These are phyloP conservation scores for Aphodius sticticus DNA, from an alignment of 2,888 invertebrate species.

Conservation along the genomic window DNA sequence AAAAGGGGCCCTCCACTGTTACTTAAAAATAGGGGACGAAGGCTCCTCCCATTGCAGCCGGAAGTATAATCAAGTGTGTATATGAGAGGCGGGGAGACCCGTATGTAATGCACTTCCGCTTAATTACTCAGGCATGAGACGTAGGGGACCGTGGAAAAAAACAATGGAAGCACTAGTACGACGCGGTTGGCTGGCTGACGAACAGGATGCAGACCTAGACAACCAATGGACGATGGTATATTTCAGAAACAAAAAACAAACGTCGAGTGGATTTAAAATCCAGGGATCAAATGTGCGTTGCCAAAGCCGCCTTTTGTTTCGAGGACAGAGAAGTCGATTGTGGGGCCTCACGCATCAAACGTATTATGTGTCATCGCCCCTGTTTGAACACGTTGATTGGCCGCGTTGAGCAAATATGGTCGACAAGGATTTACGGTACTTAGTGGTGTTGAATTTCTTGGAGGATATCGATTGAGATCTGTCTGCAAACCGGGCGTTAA, in stretches of 20 bases:
- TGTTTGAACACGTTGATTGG: conserved; percentile 15
- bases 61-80: conserved; percentile 51
- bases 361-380: conserved; percentile 19
- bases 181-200: conserved; percentile 54
- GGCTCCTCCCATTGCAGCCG: conserved; percentile 53
- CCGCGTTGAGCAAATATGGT: conserved; percentile 18
- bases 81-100: conserved; percentile 51
- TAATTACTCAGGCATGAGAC: conserved; percentile 55
- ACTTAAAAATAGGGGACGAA: conserved; percentile 25
- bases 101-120: conserved; percentile 51
- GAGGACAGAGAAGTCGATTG: background rate
- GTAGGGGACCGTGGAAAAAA: conserved; percentile 48
- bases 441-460: conserved; percentile 10
- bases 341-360: conserved; percentile 16
- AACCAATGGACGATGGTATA: conserved; percentile 50
- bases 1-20: conserved; percentile 29
- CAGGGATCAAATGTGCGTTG: conserved; percentile 6
- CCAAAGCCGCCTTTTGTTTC: no score
- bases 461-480: background rate
- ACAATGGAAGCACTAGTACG: conserved; percentile 53
- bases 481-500: conserved; percentile 9
- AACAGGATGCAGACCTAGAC: conserved; percentile 49
- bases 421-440: conserved; percentile 7
- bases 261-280: conserved; percentile 12
- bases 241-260: conserved; percentile 16